Evolutionary conservation across 2,888 invertebrate species (phyloP).

Genomic region (Tanytarsus gracilentus): DNA sequence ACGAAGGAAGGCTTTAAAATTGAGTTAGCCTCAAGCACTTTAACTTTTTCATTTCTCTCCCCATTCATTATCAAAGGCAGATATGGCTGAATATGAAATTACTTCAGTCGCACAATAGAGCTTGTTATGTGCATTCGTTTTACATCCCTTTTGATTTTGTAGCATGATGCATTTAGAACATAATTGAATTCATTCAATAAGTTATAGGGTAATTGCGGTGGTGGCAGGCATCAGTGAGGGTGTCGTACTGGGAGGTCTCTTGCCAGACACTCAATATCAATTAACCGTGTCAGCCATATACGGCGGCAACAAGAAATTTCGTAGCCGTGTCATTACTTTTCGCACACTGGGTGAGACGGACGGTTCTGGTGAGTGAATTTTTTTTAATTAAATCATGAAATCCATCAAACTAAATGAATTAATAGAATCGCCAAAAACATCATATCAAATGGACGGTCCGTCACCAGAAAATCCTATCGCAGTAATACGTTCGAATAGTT

Average conservation of each 20-base stretch:
- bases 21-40: too few species aligned
- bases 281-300: conserved; percentile 76
- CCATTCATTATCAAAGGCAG: too few species aligned
- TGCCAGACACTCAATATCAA: conserved; percentile 82
- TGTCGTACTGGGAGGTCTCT: conserved; percentile 68
- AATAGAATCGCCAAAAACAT: conserved; percentile 68
- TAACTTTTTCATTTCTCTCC: too few species aligned
- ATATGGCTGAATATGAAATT: too few species aligned
- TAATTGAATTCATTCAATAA: conserved; percentile 57
- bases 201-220: conserved; percentile 89
- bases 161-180: conserved; percentile 33
- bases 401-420: conserved; percentile 31
- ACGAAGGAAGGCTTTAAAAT: too few species aligned
- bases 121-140: not conserved
- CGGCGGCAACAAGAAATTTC: conserved; percentile 68
- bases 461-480: conserved; percentile 44
- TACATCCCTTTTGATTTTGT: conserved; percentile 9
- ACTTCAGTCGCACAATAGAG: not conserved
- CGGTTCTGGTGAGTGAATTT: not conserved
- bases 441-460: conserved; percentile 45
- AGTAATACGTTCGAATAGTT: conserved; percentile 35
- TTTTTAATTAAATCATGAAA: not conserved
- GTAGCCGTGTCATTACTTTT: conserved; percentile 82
- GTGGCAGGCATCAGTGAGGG: conserved; percentile 84
- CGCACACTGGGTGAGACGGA: conserved; percentile 67